Conservation (phyloP, 2,888 invertebrate species). For the Caenorhabditis doughertyi region DNA sequence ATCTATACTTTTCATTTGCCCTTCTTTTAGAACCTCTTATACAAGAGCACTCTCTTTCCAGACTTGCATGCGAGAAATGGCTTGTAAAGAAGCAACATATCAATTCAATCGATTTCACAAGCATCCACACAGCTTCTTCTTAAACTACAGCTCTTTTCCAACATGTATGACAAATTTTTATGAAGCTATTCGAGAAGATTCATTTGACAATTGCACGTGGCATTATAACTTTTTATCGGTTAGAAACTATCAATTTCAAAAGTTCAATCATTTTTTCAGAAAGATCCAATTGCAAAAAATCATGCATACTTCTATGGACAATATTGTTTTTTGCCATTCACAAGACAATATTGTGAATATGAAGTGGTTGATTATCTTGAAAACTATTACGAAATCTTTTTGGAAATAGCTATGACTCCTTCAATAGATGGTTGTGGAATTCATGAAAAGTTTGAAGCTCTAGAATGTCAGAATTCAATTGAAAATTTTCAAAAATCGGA, state of each 20-base stretch:
- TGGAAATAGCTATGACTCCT: conserved; percentile 18
- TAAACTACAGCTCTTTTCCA: conserved; percentile 13
- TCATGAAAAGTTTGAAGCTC: conserved; percentile 6
- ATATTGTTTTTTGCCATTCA: not conserved
- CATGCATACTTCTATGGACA: conserved; percentile 5
- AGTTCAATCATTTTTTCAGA: conserved; percentile 26
- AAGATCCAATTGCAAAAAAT: conserved; percentile 4
- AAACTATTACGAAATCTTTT: not conserved
- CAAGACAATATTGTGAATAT: not conserved
- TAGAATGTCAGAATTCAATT: conserved; percentile 12
- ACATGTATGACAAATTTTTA: conserved; percentile 9
- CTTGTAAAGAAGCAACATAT: conserved; percentile 9
- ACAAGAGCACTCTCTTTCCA: not conserved
- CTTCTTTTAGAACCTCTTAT: too few relatives aligned
- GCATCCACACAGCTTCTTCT: conserved; percentile 8
- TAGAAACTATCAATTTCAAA: too few relatives aligned
- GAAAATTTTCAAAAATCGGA: not conserved
- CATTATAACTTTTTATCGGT: conserved; percentile 15
- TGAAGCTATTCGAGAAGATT: not conserved
- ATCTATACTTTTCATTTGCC: too few relatives aligned
- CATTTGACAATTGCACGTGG: conserved; percentile 8
- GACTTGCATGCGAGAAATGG: conserved; percentile 9
- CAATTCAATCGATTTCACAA: conserved; percentile 16
- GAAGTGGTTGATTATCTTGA: not conserved
- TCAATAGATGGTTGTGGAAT: not conserved